Conservation (phyloP, 2,888 invertebrate species). For the Ecdyonurus torrentis region DNA sequence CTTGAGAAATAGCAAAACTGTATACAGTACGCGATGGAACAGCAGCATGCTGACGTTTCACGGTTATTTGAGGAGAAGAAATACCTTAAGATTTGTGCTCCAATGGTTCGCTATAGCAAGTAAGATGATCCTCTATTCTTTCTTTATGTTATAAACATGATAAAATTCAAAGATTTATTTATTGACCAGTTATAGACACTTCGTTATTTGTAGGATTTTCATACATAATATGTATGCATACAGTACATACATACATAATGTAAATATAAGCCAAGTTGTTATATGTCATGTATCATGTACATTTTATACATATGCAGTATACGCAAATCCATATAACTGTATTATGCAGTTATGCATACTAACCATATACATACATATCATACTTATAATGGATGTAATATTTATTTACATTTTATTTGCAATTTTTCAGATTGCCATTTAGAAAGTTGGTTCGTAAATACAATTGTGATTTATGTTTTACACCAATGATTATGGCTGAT, state of each 20-base stretch:
- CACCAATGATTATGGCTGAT: constrained; percentile 94
- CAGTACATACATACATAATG: not conserved
- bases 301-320: not conserved
- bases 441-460: constrained; percentile 58
- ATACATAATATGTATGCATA: not conserved
- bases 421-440: constrained; percentile 45
- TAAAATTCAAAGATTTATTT: not conserved
- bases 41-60: constrained; percentile 28
- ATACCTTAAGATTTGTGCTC: constrained; percentile 69
- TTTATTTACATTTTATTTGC: not conserved
- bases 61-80: constrained; percentile 46
- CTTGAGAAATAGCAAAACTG: too few species aligned
- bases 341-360: not conserved
- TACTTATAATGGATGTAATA: not conserved
- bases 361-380: not conserved
- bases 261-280: not conserved
- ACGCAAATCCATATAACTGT: too few species aligned
- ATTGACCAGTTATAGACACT: too few species aligned
- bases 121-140: constrained; percentile 22
- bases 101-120: constrained; percentile 93
- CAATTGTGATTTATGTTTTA: constrained; percentile 76
- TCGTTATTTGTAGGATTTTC: too few species aligned
- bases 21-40: too few species aligned
- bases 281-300: too few species aligned
- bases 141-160: not conserved